Base-by-base conservation (phyloP, 1,140 invertebrate genomes). In the Eciton burchellii region DNA sequence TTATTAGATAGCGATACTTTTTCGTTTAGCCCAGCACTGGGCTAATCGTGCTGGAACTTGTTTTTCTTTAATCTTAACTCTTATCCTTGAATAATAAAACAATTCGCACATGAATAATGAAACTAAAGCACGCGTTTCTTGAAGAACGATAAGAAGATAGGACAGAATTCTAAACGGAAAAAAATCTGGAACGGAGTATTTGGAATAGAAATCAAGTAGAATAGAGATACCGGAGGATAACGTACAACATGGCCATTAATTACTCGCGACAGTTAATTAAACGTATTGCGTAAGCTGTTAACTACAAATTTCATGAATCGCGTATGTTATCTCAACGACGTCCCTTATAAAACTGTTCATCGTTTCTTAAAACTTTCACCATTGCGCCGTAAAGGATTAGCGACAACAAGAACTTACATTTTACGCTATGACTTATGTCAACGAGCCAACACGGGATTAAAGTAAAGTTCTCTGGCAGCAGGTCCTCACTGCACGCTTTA, bases 391-490 rank as follows among this genome's bases (percentile, higher is more conserved):
- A 56, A 79, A 79, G 74, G 47, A 49, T 79, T 79, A 56, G n/a
- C 24, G 21, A 43, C 29, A 16, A 76, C 73, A 45, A 45, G 21
- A 12, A 3, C n/a, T 79, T 56, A 57, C 63, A 79, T 79, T 79
- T 79, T 45, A 56, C 52, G 11, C 29, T 56, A 45, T 79, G 60
- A 76, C 73, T 35, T 54, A 52, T 21, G 47, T 76, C 73, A 65
- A 65, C 73, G 29, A 54, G 29, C 52, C 45, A 26, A 76, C 73
- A 47, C 21, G 26, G 60, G 47, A 76, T 76, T 76, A 76, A n/a
- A 54, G 59, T 65, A 76, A 76, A 76, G 72, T 76, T 76, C 29
- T 41, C 19, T 52, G 26, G 52, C 60, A 76, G 47, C 59, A 24
- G 52, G 45, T 76, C 47, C 65, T 19, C 16, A 19, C 29, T 49